Evolutionary conservation across 2,888 invertebrate genomes (phyloP), one percentile per base, ranked within the genome.

Genomic region (Xylota sylvarum): DNA sequence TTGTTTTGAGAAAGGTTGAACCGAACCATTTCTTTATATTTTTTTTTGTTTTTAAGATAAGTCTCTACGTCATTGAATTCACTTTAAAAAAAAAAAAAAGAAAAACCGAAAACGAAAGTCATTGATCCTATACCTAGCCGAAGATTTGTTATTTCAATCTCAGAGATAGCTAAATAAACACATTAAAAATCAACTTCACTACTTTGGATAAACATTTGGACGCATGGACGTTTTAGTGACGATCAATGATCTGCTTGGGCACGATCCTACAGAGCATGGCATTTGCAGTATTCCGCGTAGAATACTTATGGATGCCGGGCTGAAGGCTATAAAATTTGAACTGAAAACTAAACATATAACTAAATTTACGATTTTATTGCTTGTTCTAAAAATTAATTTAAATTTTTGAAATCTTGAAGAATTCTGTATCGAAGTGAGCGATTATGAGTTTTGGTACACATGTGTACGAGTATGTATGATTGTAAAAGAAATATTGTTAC

Each of bases 101-200:
- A 23, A 23, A 23, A 35, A 50, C 12, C 52, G 37, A 56, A n/a
- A 9, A 12, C 32, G 27, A 56, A 52, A 50, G 58, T 65, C 72
- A 65, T 58, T 60, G 80, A 67, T 67, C 67, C 73, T 62, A 67
- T 43, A 60, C 67, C 64, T 73, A 80, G 80, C 35, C 19, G 17
- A 46, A 67, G 58, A 43, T 65, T 72, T 72, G 79, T 80, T 80
- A 67, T 73, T 67, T 80, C 65, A 78, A 80, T 80, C 52, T 43
- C 62, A 27, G 78, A 12, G 70, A 78, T 72, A 64, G 72, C 72
- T 79, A 72, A 79, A 73, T 80, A 80, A 80, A 80, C 80, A 80
- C 58, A 73, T 65, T 56, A 32, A 32, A 50, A 72, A 58, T 58
- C 64, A 32, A 58, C 70, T 58, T 70, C 23, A 65, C 14, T 48